A percentile compares a stretch with the other conserved stretches of the same genome.
phyloP scores from a whole-genome alignment of 2,888 invertebrate genomes.

The Seira musarum region DNA sequence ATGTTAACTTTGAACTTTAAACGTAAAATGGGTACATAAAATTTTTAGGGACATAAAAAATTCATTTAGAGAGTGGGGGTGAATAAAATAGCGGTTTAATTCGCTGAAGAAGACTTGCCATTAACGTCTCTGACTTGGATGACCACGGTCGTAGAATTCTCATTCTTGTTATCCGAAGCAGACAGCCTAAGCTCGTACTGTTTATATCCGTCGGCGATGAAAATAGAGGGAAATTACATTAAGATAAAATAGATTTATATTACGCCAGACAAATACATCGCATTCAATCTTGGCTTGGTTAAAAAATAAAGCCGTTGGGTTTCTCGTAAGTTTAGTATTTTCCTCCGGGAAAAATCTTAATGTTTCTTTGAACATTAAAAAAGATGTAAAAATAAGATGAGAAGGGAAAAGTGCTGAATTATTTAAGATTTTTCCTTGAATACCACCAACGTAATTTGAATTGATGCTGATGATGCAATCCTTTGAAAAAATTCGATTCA shows the following conservation, averaged over 20 bases:
- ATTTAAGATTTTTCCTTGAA: too few species aligned
- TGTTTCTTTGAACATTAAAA: too few species aligned
- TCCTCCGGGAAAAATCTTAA: too few species aligned
- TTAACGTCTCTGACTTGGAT: conserved; percentile 98
- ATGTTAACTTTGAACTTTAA: too few species aligned
- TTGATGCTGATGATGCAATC: conserved; percentile 42
- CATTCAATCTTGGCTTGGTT: neutral
- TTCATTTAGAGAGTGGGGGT: neutral
- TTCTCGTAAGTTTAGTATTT: too few species aligned
- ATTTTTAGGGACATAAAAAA: too few species aligned
- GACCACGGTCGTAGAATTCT: conserved; percentile 96
- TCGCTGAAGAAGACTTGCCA: conserved; percentile 79
- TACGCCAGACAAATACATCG: too few species aligned
- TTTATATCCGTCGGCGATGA: conserved; percentile 12
- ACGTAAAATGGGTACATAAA: neutral
- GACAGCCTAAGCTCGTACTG: conserved; percentile 95
- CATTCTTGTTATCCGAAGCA: conserved; percentile 96
- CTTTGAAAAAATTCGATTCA: conserved; percentile 50
- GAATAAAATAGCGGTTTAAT: neutral
- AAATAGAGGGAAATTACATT: conserved; percentile 8
- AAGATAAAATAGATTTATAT: neutral
- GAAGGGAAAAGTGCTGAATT: too few species aligned
- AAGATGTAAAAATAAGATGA: too few species aligned
- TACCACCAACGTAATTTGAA: too few species aligned
- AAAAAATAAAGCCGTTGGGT: neutral